Percentiles rank a stretch among this genome's conserved stretches.
These are phyloP conservation scores for Tympanuchus pallidicinctus DNA, from an alignment of 2,113 vertebrate species.

Conservation along the genomic window DNA sequence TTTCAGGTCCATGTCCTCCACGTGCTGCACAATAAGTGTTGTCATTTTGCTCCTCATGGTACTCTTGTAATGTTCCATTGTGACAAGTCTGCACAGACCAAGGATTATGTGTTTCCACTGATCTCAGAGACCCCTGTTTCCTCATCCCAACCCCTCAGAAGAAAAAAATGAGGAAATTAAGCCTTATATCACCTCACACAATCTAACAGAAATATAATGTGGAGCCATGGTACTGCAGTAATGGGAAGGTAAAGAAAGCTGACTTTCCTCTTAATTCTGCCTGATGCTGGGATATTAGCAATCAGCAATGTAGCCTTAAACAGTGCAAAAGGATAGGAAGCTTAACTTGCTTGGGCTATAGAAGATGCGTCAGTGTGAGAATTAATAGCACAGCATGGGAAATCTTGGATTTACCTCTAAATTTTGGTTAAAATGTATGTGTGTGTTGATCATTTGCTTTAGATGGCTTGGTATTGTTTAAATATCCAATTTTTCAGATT, in stretches of 20 bases:
- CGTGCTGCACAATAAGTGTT: accelerated
- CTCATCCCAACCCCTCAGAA: not conserved
- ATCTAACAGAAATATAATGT: not conserved
- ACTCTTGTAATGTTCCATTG: not conserved
- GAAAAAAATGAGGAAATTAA: not conserved
- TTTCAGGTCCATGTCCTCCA: not conserved
- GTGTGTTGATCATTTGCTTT: not conserved
- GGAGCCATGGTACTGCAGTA: not conserved
- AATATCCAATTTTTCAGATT: not conserved
- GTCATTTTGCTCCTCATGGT: not conserved
- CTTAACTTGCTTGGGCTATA: not conserved
- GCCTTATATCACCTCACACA: not conserved
- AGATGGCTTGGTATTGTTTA: not conserved
- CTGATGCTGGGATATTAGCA: not conserved
- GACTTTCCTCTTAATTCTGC: not conserved
- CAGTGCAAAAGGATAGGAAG: not conserved
- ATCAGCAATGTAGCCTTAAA: not conserved
- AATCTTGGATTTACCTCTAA: not conserved
- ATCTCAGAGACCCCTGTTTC: not conserved
- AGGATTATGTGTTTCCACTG: not conserved
- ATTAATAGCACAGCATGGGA: not conserved
- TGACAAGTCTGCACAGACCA: not conserved
- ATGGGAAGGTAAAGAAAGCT: not conserved
- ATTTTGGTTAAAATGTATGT: not conserved
- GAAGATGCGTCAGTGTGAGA: not conserved